Percentiles rank a stretch among this genome's conserved stretches.
Evolutionary conservation across 2,797 vertebrate genomes (phyloP).

Genomic region (Rhabdophis nuchalis): DNA sequence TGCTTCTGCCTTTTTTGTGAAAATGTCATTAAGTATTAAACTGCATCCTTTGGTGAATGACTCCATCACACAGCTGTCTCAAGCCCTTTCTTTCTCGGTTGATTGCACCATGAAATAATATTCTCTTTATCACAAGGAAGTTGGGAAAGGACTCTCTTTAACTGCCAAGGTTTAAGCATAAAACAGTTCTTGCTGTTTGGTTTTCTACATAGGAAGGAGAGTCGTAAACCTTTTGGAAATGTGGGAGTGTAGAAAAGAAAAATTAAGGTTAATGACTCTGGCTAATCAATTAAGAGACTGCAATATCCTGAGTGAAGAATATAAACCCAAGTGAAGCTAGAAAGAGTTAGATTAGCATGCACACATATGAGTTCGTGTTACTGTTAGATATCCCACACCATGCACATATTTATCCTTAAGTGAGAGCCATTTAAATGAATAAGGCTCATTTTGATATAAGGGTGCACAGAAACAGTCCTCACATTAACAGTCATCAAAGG

Average conservation of each 20-base stretch:
- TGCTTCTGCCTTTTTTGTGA: not conserved
- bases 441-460: not conserved
- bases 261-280: not conserved
- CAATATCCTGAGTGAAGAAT: not conserved
- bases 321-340: not conserved
- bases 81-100: not conserved
- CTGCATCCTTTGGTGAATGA: not conserved
- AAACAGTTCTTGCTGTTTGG: not conserved
- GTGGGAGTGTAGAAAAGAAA: not conserved
- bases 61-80: not conserved
- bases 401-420: not conserved
- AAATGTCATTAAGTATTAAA: constrained; percentile 30
- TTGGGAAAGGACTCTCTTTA: not conserved
- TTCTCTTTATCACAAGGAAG: not conserved
- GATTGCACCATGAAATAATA: constrained; percentile 17
- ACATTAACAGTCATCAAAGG: not conserved
- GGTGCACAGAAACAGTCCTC: not conserved
- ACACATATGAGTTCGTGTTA: not conserved
- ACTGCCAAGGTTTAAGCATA: not conserved
- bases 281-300: not conserved
- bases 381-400: not conserved
- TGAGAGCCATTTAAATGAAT: not conserved
- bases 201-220: not conserved
- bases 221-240: not conserved
- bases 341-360: not conserved